Percentiles rank a stretch among this genome's conserved stretches.
Conservation (phyloP, 2,888 invertebrate genomes). For the Ischnura elegans region DNA sequence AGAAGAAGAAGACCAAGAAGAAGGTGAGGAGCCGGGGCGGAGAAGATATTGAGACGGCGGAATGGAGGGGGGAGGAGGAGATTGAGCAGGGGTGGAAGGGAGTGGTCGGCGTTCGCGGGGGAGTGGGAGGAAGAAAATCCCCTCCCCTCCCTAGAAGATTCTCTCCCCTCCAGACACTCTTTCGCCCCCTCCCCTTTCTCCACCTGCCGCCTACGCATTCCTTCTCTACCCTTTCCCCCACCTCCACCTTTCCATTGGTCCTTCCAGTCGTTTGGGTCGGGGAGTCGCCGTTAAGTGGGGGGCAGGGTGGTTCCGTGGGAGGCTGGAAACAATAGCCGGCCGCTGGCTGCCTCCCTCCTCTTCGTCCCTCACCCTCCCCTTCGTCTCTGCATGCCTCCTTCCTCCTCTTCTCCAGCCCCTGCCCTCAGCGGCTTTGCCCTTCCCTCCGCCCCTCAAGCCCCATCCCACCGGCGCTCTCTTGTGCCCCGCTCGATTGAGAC, state of each 20-base stretch:
- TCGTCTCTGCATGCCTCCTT: not conserved
- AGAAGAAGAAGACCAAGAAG: not conserved
- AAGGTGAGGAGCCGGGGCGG: not conserved
- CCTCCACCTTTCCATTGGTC: constrained; percentile 55
- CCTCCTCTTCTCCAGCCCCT: not conserved
- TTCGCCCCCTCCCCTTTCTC: not conserved
- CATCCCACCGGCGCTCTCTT: constrained; percentile 14
- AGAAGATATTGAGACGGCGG: not conserved
- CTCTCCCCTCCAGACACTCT: not conserved
- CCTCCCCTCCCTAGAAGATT: not conserved
- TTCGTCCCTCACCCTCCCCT: not conserved
- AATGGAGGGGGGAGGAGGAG: not conserved
- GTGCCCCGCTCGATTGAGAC: constrained; percentile 63
- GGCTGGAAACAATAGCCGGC: constrained; percentile 64
- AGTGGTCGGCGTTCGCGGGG: constrained; percentile 13
- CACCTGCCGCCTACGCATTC: constrained; percentile 44
- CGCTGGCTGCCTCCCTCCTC: constrained; percentile 25
- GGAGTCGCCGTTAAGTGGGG: constrained; percentile 59
- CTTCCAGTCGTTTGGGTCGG: constrained; percentile 47
- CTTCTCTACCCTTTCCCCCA: not conserved
- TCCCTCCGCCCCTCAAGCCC: not conserved
- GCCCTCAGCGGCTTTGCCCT: not conserved
- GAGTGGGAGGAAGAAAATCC: not conserved
- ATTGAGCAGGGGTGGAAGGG: constrained; percentile 31
- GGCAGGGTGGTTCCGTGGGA: constrained; percentile 59